phyloP scores from a whole-genome alignment of 2,888 invertebrate species.

The Lasiommata megera region DNA sequence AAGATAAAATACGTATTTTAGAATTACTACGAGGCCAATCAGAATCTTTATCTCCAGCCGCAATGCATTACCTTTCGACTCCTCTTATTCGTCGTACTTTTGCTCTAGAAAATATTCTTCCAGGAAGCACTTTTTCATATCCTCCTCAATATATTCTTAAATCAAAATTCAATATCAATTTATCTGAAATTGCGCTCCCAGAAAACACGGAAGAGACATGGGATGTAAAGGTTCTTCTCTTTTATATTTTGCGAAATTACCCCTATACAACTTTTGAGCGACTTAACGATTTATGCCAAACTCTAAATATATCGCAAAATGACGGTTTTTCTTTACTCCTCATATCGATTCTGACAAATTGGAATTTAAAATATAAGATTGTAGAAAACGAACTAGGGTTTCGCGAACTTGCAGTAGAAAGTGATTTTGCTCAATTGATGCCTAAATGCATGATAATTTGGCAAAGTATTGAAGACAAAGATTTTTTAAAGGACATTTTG shows the following conservation, averaged over 20 bases:
- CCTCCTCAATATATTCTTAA: constrained; percentile 67
- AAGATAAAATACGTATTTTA: constrained; percentile 50
- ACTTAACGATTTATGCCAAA: constrained; percentile 59
- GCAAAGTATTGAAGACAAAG: constrained; percentile 67
- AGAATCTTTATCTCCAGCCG: constrained; percentile 52
- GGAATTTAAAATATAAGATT: constrained; percentile 68
- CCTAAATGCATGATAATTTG: constrained; percentile 60
- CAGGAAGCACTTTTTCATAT: constrained; percentile 51
- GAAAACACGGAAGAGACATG: constrained; percentile 72
- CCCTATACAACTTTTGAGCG: constrained; percentile 56
- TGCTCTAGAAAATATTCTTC: constrained; percentile 48
- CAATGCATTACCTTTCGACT: constrained; percentile 53
- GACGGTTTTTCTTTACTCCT: constrained; percentile 69
- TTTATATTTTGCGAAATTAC: constrained; percentile 63
- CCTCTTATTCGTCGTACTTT: constrained; percentile 55
- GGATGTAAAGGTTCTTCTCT: constrained; percentile 71
- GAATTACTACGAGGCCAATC: constrained; percentile 59
- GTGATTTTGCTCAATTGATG: constrained; percentile 50
- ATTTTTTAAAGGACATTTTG: constrained; percentile 62
- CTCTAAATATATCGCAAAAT: constrained; percentile 59
- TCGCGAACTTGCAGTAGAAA: constrained; percentile 51
- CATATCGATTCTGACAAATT: constrained; percentile 61
- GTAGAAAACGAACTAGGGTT: constrained; percentile 54
- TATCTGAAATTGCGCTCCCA: constrained; percentile 65
- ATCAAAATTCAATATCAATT: constrained; percentile 67